A percentile compares a stretch with the other conserved stretches of the same genome.
These are phyloP conservation scores for Epinotia bilunana DNA, from an alignment of 2,888 invertebrate species.

Conservation along the genomic window DNA sequence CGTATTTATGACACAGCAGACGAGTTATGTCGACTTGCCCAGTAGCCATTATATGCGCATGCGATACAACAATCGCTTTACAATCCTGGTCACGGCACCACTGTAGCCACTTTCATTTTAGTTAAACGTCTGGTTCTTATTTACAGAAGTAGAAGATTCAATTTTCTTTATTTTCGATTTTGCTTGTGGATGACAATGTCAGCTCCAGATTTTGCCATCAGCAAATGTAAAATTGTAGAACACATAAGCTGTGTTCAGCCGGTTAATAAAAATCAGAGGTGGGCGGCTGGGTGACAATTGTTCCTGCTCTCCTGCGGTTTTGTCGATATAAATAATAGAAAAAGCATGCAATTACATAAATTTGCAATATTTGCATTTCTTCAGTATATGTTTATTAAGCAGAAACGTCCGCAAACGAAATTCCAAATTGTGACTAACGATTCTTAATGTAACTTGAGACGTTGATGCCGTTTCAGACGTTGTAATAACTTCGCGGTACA, in stretches of 20 bases:
- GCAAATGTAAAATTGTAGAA: conserved; percentile 27
- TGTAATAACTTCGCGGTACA: too few relatives aligned
- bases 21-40: conserved; percentile 61
- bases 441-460: too few relatives aligned
- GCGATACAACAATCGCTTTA: conserved; percentile 54
- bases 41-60: conserved; percentile 60
- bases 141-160: neutral
- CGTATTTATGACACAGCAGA: conserved; percentile 59
- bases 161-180: neutral
- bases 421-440: too few relatives aligned
- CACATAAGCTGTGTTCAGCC: conserved; percentile 49
- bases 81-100: conserved; percentile 11
- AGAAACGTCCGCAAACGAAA: too few relatives aligned
- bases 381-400: too few relatives aligned
- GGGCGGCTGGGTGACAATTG: conserved; percentile 39
- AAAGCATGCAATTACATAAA: conserved; percentile 19
- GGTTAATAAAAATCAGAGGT: conserved; percentile 52
- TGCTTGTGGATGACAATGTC: neutral
- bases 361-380: too few relatives aligned
- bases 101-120: neutral
- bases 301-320: conserved; percentile 26
- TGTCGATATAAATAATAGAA: conserved; percentile 15
- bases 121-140: conserved; percentile 3
- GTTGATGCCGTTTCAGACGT: too few relatives aligned
- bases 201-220: conserved; percentile 15